Base-by-base conservation (phyloP, 2,797 vertebrate species). In the Triplophysa bombifrons region DNA sequence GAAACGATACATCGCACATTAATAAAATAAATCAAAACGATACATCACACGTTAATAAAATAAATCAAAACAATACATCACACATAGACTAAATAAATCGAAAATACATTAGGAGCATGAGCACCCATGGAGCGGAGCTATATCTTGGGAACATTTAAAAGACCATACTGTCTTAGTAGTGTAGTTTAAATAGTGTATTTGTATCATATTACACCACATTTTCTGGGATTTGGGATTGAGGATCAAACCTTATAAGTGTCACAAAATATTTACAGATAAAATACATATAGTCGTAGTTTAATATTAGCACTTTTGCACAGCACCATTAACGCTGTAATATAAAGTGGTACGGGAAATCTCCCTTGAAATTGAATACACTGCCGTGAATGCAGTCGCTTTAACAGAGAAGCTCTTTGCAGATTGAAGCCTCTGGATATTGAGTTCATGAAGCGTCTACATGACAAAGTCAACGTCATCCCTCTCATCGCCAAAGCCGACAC, bases 381-480 rank as follows among this genome's bases (percentile, higher is more conserved):
- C 1, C 41, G 9, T 53, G 8, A 64, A 22, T 46, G 0, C 11
- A 65, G 30, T 10, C 5, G 30, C 16, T 38, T n/a, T 38, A 38
- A n/a, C 30, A 11, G 34, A n/a, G 30, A 65, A 12, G 63, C 30
- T 76, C 80, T 41, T 76, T 83, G 44, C 81, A 95, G 94, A 7
- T 85, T 95, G 66, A 95, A 95, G 86, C 94, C 94, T 0, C 89
- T 95, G 85, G 94, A 95, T 85, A 94, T 95, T 0, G 94, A 95
- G 85, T 95, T 95, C 78, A 95, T 95, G 94, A 95, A 95, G 88
- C 88, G 93, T 66, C 92, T 95, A 51, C 94, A 95, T 12, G 94
- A 95, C 86, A 95, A 94, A 87, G 94, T 95, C 75, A 95, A 95
- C n/a, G 93, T 95, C 74, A 95, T 95, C 80, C 94, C 94, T 3